Base-by-base conservation (phyloP, 2,113 vertebrate species). In the Desmodus rotundus region DNA sequence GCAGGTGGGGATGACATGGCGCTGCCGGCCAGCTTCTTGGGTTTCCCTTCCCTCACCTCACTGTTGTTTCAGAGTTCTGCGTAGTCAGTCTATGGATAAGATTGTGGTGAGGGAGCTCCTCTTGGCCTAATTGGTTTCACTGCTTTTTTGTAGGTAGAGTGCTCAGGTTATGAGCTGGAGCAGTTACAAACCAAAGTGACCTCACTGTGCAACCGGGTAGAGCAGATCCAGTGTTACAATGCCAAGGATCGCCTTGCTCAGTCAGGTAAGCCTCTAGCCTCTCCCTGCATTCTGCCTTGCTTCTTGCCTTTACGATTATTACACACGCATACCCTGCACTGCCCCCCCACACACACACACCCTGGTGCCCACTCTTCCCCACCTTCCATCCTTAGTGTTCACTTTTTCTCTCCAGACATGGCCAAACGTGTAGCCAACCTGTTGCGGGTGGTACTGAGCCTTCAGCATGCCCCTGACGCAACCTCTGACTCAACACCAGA, bases 341-440 rank as follows among this genome's bases (percentile, higher is more conserved):
- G n/a, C n/a, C n/a, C 56, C 56, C 6, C 6, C 9, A 45, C 54
- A 36, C 4, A 17, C 38, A 36, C 33, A 33, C 28, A 1, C 36
- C 52, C 61, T 5, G 7, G 17, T 52, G 17, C 9, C 58, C 28
- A 5, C 47, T 70, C 10, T 74, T 47, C 17, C 85, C 47, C 16
- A 15, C 17, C 43, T 38, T 12, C n/a, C 20, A 8, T 45, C 4
- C 33, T 74, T 78, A 70, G 63, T 65, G 4, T 78, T 95, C 13
- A 5, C 19, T 76, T 50, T 81, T 47, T 50, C 70, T 91, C 70
- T 88, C 7, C 98, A 99, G 99, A 99, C 70, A 99, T 99, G 99
- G 99, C 99, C 4, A 99, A 99, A 97, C 98, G 99, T 1, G 82
- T 99, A 15, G 99, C 99, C 2, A 99, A 99, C 98, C 99, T 99